A percentile compares a stretch with the other conserved stretches of the same genome.
phyloP scores from a whole-genome alignment of 1,140 invertebrate genomes.

The Drosophila pseudoananassae region DNA sequence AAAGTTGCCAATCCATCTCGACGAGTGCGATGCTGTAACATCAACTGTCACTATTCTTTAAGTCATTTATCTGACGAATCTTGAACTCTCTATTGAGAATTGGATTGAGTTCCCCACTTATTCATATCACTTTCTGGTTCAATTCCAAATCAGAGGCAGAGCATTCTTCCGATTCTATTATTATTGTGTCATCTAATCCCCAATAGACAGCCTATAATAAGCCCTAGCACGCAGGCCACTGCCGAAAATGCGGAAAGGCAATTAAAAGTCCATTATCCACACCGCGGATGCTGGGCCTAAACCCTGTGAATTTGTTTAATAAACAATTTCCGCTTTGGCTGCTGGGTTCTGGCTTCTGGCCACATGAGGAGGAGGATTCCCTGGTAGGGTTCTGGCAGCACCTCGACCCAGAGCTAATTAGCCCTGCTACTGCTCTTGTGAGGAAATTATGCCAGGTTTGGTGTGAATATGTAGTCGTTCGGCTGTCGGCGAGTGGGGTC shows the following conservation, averaged over 20 bases:
- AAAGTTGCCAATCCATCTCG: slow-evolving; percentile 21
- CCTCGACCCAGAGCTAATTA: slow-evolving; percentile 43
- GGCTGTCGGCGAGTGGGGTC: slow-evolving; percentile 28
- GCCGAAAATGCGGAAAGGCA: slow-evolving; percentile 53
- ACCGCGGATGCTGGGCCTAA: slow-evolving; percentile 17
- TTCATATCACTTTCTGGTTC: not conserved
- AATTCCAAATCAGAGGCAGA: slow-evolving; percentile 1
- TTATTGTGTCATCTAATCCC: slow-evolving; percentile 47
- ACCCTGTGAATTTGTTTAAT: slow-evolving; percentile 73
- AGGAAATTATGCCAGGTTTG: slow-evolving; percentile 57
- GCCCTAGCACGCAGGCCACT: slow-evolving; percentile 37
- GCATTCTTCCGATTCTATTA: slow-evolving; percentile 30
- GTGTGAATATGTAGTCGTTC: slow-evolving; percentile 63
- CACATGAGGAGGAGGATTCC: slow-evolving; percentile 28
- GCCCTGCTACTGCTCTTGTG: slow-evolving; percentile 21
- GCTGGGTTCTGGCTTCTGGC: slow-evolving; percentile 6
- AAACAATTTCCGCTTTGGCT: slow-evolving; percentile 77
- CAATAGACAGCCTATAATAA: slow-evolving; percentile 21
- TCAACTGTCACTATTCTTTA: not conserved
- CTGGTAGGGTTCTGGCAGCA: not conserved
- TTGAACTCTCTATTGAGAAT: slow-evolving; percentile 19
- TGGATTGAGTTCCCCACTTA: too few relatives aligned
- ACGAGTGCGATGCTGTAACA: slow-evolving; percentile 19
- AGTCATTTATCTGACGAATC: not conserved
- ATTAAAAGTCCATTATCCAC: slow-evolving; percentile 71